Conservation (phyloP, 2,113 vertebrate genomes). For the Erinaceus europaeus region DNA sequence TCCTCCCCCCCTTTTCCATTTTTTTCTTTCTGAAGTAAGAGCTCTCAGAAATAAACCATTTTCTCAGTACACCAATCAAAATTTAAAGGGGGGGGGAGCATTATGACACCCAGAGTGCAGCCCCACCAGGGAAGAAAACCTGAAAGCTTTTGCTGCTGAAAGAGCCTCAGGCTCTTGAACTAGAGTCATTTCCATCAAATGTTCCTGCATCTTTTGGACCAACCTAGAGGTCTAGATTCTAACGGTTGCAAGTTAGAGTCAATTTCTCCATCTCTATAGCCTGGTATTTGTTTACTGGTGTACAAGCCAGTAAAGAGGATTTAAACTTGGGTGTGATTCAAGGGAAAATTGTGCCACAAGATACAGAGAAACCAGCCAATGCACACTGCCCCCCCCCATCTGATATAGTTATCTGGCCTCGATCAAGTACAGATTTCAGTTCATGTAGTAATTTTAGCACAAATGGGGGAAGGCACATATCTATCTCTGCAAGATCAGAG, state of each 20-base stretch:
- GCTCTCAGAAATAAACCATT: slow-evolving; percentile 19
- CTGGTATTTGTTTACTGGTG: slow-evolving; percentile 13
- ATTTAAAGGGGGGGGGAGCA: background rate
- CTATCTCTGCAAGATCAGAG: background rate
- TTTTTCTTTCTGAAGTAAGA: background rate
- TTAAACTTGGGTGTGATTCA: background rate
- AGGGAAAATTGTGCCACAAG: background rate
- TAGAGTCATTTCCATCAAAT: slow-evolving; percentile 25
- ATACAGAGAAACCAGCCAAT: background rate
- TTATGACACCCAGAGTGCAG: slow-evolving; percentile 1
- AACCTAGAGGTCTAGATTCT: background rate
- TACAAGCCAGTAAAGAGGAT: background rate
- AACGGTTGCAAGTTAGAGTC: slow-evolving; percentile 25
- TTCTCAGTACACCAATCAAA: background rate
- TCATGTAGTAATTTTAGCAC: slow-evolving; percentile 39
- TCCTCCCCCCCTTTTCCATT: background rate
- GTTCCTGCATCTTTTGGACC: background rate
- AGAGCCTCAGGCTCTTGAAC: slow-evolving; percentile 24
- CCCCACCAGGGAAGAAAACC: slow-evolving; percentile 17
- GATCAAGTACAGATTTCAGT: background rate
- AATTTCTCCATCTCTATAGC: background rate
- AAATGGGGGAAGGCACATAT: background rate
- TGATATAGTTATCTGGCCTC: background rate
- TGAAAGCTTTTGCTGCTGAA: slow-evolving; percentile 31
- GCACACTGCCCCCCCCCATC: background rate